Conservation (phyloP, 2,113 vertebrate species). For the Heterotis niloticus region DNA sequence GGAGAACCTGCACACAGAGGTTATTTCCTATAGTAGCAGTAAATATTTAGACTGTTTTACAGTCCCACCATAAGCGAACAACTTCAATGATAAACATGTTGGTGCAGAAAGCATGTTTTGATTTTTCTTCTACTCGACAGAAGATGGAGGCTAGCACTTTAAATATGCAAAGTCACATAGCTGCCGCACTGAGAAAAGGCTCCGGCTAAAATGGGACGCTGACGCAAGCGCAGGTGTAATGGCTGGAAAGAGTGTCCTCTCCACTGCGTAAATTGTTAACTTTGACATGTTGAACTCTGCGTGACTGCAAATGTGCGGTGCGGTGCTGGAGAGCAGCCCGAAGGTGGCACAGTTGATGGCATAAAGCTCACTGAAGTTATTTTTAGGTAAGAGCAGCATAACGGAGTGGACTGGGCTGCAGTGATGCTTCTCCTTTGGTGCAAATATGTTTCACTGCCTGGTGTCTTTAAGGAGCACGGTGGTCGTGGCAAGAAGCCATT, state of each 20-base stretch:
- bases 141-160: constrained; percentile 9
- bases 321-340: too few relatives aligned
- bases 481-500: constrained; percentile 31
- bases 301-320: neutral
- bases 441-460: neutral
- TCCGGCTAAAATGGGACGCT: neutral
- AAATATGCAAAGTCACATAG: constrained; percentile 10
- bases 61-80: neutral
- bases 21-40: neutral
- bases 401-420: neutral
- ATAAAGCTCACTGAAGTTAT: neutral
- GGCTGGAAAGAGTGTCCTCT: neutral
- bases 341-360: neutral
- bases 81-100: neutral
- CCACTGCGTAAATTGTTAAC: neutral
- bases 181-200: neutral
- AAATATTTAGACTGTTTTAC: neutral
- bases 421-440: neutral
- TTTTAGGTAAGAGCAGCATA: neutral
- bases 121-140: neutral
- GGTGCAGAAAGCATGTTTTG: neutral
- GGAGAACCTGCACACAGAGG: neutral
- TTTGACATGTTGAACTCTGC: neutral
- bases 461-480: constrained; percentile 40
- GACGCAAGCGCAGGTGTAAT: neutral